phyloP scores from a whole-genome alignment of 2,888 invertebrate species.

The Notodonta ziczac region DNA sequence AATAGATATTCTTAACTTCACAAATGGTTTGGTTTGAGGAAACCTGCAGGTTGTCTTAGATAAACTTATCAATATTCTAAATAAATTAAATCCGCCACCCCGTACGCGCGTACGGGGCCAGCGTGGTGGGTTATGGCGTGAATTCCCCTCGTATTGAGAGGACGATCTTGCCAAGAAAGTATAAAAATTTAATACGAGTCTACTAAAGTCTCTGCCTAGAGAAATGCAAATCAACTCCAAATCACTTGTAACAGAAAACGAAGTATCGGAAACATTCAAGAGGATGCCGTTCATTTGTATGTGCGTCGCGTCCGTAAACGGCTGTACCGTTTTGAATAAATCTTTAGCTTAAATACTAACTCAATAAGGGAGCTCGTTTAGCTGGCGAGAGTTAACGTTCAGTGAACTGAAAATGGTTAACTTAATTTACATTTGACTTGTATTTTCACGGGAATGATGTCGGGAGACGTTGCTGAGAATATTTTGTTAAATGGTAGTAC shows the following conservation, averaged over 20 bases:
- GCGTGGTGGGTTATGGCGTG: too few relatives aligned
- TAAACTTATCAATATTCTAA: too few relatives aligned
- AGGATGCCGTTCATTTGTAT: conserved; percentile 60
- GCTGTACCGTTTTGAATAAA: conserved; percentile 75
- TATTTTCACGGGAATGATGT: conserved; percentile 4
- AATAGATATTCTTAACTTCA: too few relatives aligned
- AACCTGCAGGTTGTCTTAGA: too few relatives aligned
- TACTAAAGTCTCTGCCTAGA: background rate
- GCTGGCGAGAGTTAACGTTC: conserved; percentile 61
- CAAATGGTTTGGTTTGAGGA: too few relatives aligned
- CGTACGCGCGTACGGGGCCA: too few relatives aligned
- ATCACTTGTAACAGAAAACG: conserved; percentile 22
- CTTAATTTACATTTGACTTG: conserved; percentile 68
- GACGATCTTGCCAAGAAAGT: too few relatives aligned
- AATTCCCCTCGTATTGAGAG: too few relatives aligned
- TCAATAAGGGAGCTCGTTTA: conserved; percentile 69
- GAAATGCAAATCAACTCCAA: conserved; percentile 21
- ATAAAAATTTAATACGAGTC: too few relatives aligned
- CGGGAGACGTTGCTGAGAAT: background rate
- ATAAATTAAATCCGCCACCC: too few relatives aligned
- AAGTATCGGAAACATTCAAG: conserved; percentile 22
- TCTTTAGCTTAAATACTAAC: conserved; percentile 73
- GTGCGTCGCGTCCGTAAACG: conserved; percentile 54
- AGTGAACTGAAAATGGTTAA: conserved; percentile 74
- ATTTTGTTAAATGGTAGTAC: background rate